These are phyloP conservation scores for Lanistes nyassanus DNA, from an alignment of 1,140 invertebrate genomes.

Conservation along the genomic window DNA sequence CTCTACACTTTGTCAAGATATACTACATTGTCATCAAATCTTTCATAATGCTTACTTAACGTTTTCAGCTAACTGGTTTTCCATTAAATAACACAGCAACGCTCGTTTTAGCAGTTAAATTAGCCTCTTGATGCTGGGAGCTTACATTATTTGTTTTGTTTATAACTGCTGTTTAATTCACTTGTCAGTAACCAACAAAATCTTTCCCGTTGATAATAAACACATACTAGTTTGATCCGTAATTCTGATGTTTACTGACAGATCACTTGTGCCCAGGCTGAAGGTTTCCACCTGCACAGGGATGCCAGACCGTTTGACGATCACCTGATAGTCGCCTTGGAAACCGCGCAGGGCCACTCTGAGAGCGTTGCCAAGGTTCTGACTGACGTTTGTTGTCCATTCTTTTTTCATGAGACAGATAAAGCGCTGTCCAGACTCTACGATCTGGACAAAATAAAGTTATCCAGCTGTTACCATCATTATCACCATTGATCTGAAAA, in stretches of 20 bases:
- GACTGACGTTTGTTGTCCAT: constrained; percentile 41
- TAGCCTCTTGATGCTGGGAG: too few relatives aligned
- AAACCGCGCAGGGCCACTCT: constrained; percentile 31
- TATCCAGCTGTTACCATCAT: too few relatives aligned
- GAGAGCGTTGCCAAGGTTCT: constrained; percentile 11
- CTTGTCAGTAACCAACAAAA: too few relatives aligned
- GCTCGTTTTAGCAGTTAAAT: too few relatives aligned
- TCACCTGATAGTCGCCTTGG: constrained; percentile 45
- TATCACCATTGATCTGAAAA: too few relatives aligned
- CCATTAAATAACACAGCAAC: too few relatives aligned
- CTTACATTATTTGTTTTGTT: too few relatives aligned
- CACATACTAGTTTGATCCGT: constrained; percentile 4
- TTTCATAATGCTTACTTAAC: too few relatives aligned
- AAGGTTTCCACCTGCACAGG: constrained; percentile 32
- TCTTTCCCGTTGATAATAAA: neutral
- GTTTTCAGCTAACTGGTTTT: too few relatives aligned
- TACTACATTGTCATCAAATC: too few relatives aligned
- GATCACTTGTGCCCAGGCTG: constrained; percentile 10
- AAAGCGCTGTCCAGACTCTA: constrained; percentile 36
- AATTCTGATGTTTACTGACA: constrained; percentile 18
- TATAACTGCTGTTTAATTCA: too few relatives aligned
- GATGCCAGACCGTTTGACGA: constrained; percentile 32
- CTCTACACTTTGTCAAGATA: too few relatives aligned
- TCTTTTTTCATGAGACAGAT: constrained; percentile 34
- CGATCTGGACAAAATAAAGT: constrained; percentile 26